A percentile compares a stretch with the other conserved stretches of the same genome.
phyloP scores from a whole-genome alignment of 2,113 vertebrate species.

The Oncorhynchus mykiss region DNA sequence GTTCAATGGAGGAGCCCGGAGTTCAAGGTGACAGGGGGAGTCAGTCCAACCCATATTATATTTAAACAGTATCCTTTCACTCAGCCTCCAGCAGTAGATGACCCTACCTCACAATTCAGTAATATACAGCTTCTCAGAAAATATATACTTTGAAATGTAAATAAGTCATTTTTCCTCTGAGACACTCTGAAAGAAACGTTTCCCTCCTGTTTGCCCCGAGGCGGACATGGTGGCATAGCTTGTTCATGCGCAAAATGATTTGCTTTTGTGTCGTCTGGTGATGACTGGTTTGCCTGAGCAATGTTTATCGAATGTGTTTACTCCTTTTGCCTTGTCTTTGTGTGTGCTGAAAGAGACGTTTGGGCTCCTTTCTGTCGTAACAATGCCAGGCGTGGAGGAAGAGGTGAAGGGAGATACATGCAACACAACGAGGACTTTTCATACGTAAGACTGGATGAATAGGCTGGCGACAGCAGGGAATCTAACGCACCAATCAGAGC shows the following conservation, averaged over 20 bases:
- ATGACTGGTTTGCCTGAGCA: slow-evolving; percentile 15
- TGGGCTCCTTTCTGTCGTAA: slow-evolving; percentile 48
- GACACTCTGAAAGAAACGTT: neutral
- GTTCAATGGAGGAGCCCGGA: too few relatives aligned
- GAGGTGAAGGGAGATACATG: slow-evolving; percentile 30
- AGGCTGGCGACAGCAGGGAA: slow-evolving; percentile 22
- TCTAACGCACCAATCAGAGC: neutral
- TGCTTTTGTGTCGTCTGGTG: slow-evolving; percentile 38
- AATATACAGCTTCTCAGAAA: too few relatives aligned
- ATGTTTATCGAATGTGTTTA: too few relatives aligned
- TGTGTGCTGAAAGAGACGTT: slow-evolving; percentile 34
- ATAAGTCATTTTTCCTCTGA: too few relatives aligned
- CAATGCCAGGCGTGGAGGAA: slow-evolving; percentile 26
- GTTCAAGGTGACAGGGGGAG: too few relatives aligned
- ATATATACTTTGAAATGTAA: too few relatives aligned
- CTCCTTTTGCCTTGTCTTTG: slow-evolving; percentile 41
- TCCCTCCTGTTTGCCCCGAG: neutral
- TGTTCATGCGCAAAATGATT: slow-evolving; percentile 37
- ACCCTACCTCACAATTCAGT: too few relatives aligned
- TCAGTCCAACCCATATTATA: too few relatives aligned
- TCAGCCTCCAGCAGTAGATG: too few relatives aligned
- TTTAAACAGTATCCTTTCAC: too few relatives aligned
- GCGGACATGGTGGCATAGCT: slow-evolving; percentile 29
- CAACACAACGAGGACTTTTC: slow-evolving; percentile 13
- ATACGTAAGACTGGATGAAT: slow-evolving; percentile 25